These are phyloP conservation scores for Xyliphius kryptos DNA, from an alignment of 2,113 vertebrate species.

Conservation along the genomic window DNA sequence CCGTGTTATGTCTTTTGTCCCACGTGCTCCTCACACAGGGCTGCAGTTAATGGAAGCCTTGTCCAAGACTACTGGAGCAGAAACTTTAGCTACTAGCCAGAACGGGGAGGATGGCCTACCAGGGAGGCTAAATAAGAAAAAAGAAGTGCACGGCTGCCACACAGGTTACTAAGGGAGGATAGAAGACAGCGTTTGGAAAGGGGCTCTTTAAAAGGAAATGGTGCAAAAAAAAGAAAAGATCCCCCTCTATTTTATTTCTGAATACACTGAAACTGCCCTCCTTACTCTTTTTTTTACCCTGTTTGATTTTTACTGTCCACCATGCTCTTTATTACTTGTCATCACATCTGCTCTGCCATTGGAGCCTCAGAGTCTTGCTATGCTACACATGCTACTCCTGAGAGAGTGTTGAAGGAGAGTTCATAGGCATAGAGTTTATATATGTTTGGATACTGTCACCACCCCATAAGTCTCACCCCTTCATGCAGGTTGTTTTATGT, in stretches of 20 bases:
- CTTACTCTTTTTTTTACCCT: conserved; percentile 7
- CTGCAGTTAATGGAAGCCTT: conserved; percentile 95
- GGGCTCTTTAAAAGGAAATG: conserved; percentile 40
- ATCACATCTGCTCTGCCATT: too few relatives aligned
- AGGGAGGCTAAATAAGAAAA: conserved; percentile 36
- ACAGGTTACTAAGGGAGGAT: conserved; percentile 68
- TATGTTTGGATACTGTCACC: too few relatives aligned
- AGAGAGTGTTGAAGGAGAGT: too few relatives aligned
- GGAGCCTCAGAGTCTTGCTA: too few relatives aligned
- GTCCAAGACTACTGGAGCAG: conserved; percentile 83
- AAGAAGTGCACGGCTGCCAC: conserved; percentile 67
- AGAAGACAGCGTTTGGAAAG: conserved; percentile 49
- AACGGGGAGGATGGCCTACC: conserved; percentile 42
- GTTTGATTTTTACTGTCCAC: too few relatives aligned
- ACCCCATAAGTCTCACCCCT: too few relatives aligned
- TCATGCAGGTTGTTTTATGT: too few relatives aligned
- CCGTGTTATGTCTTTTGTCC: conserved; percentile 87
- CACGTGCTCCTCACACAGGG: conserved; percentile 76
- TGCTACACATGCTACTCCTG: too few relatives aligned
- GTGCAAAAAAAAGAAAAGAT: conserved; percentile 23
- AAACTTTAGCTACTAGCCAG: conserved; percentile 75
- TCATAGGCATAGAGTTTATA: too few relatives aligned
- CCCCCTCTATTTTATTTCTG: too few relatives aligned
- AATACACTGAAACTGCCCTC: conserved; percentile 10
- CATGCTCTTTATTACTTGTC: too few relatives aligned